These are phyloP conservation scores for Mus musculus DNA, from an alignment of 2,113 vertebrate species.

Conservation along the genomic window DNA sequence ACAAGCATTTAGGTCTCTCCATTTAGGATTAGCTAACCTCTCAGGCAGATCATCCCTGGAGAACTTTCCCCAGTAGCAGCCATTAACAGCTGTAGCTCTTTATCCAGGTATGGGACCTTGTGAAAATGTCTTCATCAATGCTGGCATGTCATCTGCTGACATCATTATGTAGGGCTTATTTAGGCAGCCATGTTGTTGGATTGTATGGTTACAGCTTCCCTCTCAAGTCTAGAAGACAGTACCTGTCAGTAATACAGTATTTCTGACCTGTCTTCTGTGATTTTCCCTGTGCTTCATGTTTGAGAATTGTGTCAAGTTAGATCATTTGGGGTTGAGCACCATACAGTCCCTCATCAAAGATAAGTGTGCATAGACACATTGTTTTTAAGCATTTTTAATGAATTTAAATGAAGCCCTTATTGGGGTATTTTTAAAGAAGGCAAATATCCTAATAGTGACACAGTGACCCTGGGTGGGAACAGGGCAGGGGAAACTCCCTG, in stretches of 20 bases:
- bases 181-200: background rate
- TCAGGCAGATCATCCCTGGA: background rate
- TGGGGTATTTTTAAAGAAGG: background rate
- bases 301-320: background rate
- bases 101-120: background rate
- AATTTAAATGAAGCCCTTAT: background rate
- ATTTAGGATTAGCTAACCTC: background rate
- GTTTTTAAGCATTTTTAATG: background rate
- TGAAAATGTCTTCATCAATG: background rate
- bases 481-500: background rate
- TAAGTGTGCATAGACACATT: background rate
- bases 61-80: background rate
- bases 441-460: background rate
- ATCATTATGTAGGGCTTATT: background rate
- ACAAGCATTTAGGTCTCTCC: background rate
- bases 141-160: background rate
- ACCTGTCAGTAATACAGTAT: background rate
- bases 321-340: background rate
- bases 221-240: background rate
- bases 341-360: background rate
- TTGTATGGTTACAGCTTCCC: too few relatives aligned
- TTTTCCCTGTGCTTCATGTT: background rate
- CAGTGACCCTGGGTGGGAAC: background rate
- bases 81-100: background rate
- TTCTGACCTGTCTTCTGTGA: background rate